Percentiles rank a stretch among this genome's conserved stretches.
Conservation (phyloP, 2,113 vertebrate genomes). For the Arothron firmamentum region DNA sequence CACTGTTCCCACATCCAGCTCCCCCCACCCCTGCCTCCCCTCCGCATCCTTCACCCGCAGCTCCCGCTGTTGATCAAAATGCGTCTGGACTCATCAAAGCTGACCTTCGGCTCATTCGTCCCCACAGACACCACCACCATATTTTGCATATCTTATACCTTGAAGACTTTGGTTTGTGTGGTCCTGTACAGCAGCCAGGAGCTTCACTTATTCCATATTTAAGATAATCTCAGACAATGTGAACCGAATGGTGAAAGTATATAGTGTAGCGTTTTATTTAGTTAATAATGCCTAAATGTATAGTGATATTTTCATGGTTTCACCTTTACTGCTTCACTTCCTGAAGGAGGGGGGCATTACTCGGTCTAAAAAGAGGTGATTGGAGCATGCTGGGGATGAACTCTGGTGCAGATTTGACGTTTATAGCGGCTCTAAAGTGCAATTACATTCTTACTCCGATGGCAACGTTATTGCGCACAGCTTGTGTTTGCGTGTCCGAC, state of each 20-base stretch:
- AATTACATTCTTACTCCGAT: constrained; percentile 63
- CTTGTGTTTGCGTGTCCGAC: constrained; percentile 74
- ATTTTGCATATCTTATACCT: constrained; percentile 62
- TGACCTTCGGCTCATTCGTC: constrained; percentile 69
- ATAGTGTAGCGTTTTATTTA: constrained; percentile 24
- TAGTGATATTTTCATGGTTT: constrained; percentile 13
- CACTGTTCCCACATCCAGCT: constrained; percentile 54
- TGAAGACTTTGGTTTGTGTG: constrained; percentile 46
- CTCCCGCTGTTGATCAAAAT: constrained; percentile 72
- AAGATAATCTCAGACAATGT: too few species aligned
- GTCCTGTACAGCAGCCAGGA: too few species aligned
- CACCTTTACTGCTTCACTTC: neutral
- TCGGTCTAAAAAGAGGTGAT: constrained; percentile 18
- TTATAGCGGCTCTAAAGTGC: constrained; percentile 40
- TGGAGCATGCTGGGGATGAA: constrained; percentile 14
- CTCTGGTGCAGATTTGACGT: constrained; percentile 22
- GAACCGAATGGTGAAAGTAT: constrained; percentile 18
- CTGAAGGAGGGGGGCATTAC: constrained; percentile 15
- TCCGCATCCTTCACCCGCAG: constrained; percentile 59
- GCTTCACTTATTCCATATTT: too few species aligned
- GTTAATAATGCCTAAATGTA: too few species aligned
- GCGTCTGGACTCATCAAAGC: constrained; percentile 75
- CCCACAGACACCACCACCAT: constrained; percentile 49
- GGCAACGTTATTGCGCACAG: constrained; percentile 64
- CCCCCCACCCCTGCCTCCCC: constrained; percentile 11